phyloP scores from a whole-genome alignment of 2,888 invertebrate genomes.

The Thymelicus sylvestris region DNA sequence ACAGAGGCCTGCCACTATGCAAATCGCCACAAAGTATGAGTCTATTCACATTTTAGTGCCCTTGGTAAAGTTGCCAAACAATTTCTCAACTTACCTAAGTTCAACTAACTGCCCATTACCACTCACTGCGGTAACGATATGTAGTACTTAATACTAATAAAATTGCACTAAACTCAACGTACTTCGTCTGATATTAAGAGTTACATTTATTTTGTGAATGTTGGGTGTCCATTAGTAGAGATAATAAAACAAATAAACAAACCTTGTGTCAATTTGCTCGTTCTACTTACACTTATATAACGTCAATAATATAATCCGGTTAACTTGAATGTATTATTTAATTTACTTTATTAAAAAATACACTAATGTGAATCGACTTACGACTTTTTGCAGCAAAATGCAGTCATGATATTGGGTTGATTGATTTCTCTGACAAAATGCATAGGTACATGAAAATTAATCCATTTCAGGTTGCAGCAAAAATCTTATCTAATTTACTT shows the following conservation, averaged over 20 bases:
- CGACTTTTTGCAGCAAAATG: no score
- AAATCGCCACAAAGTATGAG: no score
- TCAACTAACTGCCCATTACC: slow-evolving; percentile 36
- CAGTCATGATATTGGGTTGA: no score
- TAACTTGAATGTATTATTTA: background rate
- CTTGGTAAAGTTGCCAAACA: slow-evolving; percentile 51
- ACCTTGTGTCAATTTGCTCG: background rate
- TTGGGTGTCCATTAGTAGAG: slow-evolving; percentile 2
- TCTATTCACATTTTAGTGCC: slow-evolving; percentile 40
- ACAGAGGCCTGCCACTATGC: no score
- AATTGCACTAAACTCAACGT: slow-evolving; percentile 28
- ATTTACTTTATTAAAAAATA: no score
- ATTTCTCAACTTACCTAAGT: slow-evolving; percentile 42
- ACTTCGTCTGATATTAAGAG: background rate
- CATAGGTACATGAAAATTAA: no score
- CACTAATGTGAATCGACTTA: no score
- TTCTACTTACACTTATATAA: no score
- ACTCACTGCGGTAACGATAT: slow-evolving; percentile 38
- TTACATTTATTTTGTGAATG: background rate
- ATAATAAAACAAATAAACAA: background rate
- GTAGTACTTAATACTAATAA: slow-evolving; percentile 29
- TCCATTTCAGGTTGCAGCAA: no score
- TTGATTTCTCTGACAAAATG: no score
- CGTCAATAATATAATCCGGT: background rate
- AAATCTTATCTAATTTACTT: no score